A percentile compares a stretch with the other conserved stretches of the same genome.
phyloP scores from a whole-genome alignment of 2,888 invertebrate species.

The Drosophila tanythrix region DNA sequence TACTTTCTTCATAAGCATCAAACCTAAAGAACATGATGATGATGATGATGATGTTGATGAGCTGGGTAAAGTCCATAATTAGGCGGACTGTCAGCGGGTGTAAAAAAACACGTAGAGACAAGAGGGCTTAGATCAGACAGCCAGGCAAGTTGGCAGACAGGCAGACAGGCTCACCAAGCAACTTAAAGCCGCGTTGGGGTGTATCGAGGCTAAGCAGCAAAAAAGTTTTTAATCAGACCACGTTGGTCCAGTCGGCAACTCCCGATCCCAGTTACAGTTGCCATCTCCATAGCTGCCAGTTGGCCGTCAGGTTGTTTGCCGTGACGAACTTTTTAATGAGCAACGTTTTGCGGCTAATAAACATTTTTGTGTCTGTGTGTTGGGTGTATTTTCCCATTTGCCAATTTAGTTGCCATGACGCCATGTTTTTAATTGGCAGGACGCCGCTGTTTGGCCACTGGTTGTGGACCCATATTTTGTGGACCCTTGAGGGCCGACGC shows the following conservation, averaged over 20 bases:
- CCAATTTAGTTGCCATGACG: conserved; percentile 72
- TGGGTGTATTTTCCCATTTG: conserved; percentile 35
- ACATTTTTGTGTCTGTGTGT: conserved; percentile 62
- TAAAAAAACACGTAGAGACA: conserved; percentile 27
- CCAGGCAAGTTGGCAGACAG: background rate
- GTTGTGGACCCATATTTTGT: conserved; percentile 23
- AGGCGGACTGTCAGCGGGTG: conserved; percentile 47
- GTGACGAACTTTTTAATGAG: conserved; percentile 79
- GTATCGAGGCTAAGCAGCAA: conserved; percentile 9
- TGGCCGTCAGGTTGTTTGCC: conserved; percentile 28
- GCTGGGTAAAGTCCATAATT: conserved; percentile 45
- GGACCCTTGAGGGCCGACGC: conserved; percentile 41
- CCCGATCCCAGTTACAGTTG: conserved; percentile 23
- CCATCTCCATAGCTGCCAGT: conserved; percentile 10
- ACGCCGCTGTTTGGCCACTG: conserved; percentile 43
- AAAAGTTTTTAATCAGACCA: conserved; percentile 57
- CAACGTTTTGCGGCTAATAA: conserved; percentile 81
- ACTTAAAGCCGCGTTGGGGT: conserved; percentile 6
- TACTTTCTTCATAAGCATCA: conserved; percentile 9
- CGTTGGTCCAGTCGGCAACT: conserved; percentile 34
- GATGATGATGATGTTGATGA: conserved; percentile 15
- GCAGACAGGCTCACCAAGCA: background rate
- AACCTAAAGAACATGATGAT: conserved; percentile 8
- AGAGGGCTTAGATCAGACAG: conserved; percentile 33
- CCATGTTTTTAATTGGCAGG: conserved; percentile 78